Evolutionary conservation across 2,888 invertebrate species (phyloP).

Genomic region (Sinelater perroti): DNA sequence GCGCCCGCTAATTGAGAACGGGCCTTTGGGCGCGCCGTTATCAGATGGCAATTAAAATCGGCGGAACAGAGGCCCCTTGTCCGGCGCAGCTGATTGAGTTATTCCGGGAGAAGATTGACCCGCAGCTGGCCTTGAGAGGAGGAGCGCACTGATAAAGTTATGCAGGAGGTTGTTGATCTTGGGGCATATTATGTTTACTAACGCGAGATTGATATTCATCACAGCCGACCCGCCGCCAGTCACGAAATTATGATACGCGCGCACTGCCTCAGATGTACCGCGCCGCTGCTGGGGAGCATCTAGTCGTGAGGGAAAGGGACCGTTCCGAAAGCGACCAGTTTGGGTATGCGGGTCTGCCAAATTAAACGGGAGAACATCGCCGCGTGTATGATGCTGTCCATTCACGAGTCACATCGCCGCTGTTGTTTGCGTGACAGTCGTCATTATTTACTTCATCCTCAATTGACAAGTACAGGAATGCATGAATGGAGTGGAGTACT

Average conservation of each 20-base stretch:
- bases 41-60: not conserved
- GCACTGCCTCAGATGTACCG: too few relatives aligned
- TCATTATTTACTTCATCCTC: conserved; percentile 17
- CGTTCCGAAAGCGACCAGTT: too few relatives aligned
- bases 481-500: not conserved
- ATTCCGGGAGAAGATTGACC: conserved; percentile 18
- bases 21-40: not conserved
- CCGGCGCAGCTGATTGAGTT: too few relatives aligned
- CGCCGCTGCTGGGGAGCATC: too few relatives aligned
- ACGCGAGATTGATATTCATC: conserved; percentile 14
- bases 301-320: too few relatives aligned
- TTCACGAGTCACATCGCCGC: conserved; percentile 7
- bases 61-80: too few relatives aligned
- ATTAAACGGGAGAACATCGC: too few relatives aligned
- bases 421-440: conserved; percentile 3
- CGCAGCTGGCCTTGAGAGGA: conserved; percentile 11
- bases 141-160: conserved; percentile 32
- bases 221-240: conserved; percentile 12
- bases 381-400: too few relatives aligned
- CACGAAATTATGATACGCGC: conserved; percentile 16
- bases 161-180: conserved; percentile 32
- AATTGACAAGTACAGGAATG: conserved; percentile 11
- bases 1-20: conserved; percentile 10
- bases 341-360: too few relatives aligned
- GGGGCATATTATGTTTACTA: conserved; percentile 24